These are phyloP conservation scores for Blastobasis adustella DNA, from an alignment of 2,888 invertebrate species.

Conservation along the genomic window DNA sequence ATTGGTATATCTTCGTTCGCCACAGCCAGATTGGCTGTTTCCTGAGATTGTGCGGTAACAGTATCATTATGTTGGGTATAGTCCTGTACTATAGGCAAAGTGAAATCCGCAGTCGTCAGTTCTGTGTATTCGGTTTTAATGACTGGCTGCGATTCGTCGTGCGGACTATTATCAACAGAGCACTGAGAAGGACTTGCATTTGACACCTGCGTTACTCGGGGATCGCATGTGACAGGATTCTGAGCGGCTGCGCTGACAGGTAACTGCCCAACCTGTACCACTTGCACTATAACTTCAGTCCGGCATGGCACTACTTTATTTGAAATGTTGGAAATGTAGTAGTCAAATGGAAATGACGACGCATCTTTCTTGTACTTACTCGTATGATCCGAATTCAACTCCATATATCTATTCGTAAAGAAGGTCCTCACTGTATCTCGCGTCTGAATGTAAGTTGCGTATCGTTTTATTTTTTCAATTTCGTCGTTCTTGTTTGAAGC, in stretches of 20 bases:
- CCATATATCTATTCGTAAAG: constrained; percentile 43
- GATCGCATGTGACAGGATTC: constrained; percentile 63
- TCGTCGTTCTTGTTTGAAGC: constrained; percentile 23
- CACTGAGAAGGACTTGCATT: constrained; percentile 62
- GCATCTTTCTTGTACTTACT: constrained; percentile 23
- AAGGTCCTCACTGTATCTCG: constrained; percentile 49
- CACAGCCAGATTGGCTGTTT: constrained; percentile 23
- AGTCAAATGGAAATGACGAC: constrained; percentile 48
- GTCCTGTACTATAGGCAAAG: constrained; percentile 47
- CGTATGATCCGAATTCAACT: constrained; percentile 33
- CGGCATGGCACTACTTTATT: constrained; percentile 75
- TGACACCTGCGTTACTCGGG: constrained; percentile 62
- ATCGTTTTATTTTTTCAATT: constrained; percentile 31
- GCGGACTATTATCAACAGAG: constrained; percentile 49
- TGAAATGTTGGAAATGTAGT: constrained; percentile 72
- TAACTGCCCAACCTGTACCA: constrained; percentile 74
- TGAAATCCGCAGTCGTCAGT: constrained; percentile 59
- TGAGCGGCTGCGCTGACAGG: constrained; percentile 64
- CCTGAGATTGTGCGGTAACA: constrained; percentile 28
- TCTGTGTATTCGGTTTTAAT: constrained; percentile 66
- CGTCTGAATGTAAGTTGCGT: constrained; percentile 37
- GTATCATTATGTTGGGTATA: constrained; percentile 42
- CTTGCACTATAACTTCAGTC: constrained; percentile 62
- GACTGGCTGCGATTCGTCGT: constrained; percentile 44
- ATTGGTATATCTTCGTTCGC: constrained; percentile 36